Evolutionary conservation across 1,140 invertebrate genomes (phyloP).

Genomic region (Drosophila pectinifera): DNA sequence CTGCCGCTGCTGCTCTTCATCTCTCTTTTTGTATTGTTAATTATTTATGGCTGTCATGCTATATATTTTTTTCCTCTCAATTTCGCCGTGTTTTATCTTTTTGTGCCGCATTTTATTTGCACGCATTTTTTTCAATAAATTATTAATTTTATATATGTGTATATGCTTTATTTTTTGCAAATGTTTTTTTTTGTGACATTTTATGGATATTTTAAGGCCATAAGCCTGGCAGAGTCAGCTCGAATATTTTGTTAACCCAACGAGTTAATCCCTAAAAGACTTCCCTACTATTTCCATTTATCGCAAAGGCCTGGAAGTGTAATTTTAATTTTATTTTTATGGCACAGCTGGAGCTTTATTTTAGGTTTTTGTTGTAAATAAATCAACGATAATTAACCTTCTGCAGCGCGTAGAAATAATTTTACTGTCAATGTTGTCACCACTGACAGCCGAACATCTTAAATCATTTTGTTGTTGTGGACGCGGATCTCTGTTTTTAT

Average conservation of each 20-base stretch:
- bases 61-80: slow-evolving; percentile 39
- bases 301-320: slow-evolving; percentile 5
- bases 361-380: slow-evolving; percentile 63
- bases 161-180: slow-evolving; percentile 14
- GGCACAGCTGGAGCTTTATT: slow-evolving; percentile 27
- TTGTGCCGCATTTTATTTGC: slow-evolving; percentile 50
- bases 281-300: slow-evolving; percentile 4
- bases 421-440: slow-evolving; percentile 82
- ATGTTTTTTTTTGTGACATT: slow-evolving; percentile 38
- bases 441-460: slow-evolving; percentile 80
- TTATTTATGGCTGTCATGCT: slow-evolving; percentile 76
- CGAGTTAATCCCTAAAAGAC: slow-evolving; percentile 30
- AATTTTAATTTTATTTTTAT: slow-evolving; percentile 21
- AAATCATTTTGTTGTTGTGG: slow-evolving; percentile 74
- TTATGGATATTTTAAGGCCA: slow-evolving; percentile 48
- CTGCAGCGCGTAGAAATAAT: slow-evolving; percentile 77
- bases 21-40: slow-evolving; percentile 71
- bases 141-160: slow-evolving; percentile 60
- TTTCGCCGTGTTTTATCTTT: slow-evolving; percentile 33
- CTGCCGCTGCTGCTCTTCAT: slow-evolving; percentile 43
- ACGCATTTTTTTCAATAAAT: slow-evolving; percentile 75
- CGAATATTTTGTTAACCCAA: slow-evolving; percentile 8
- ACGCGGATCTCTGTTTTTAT: not conserved
- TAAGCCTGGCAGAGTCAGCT: slow-evolving; percentile 17
- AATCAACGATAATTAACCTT: slow-evolving; percentile 84